Conservation (phyloP, 2,797 vertebrate genomes). For the Prunella strophiata region DNA sequence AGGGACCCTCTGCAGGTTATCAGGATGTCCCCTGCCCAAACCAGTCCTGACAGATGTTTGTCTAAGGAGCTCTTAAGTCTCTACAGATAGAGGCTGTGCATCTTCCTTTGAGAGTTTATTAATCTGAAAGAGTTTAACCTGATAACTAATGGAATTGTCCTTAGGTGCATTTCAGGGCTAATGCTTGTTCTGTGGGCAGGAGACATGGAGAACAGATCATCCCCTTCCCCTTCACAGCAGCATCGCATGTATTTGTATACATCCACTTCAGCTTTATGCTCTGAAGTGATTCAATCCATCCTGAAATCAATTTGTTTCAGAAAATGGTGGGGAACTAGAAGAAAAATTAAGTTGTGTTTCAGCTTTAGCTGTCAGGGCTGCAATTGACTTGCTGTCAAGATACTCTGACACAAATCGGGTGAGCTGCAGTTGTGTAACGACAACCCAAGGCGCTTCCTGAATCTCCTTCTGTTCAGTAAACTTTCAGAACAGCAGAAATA, state of each 20-base stretch:
- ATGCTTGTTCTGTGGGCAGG: not conserved
- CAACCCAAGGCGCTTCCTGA: not conserved
- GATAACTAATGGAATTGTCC: not conserved
- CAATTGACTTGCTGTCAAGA: constrained; percentile 9
- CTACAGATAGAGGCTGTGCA: not conserved
- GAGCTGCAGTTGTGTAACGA: not conserved
- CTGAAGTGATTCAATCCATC: not conserved
- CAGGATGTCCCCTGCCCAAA: not conserved
- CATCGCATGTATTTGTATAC: not conserved
- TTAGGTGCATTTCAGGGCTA: not conserved
- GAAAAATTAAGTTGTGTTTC: not conserved
- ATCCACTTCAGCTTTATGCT: not conserved
- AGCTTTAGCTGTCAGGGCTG: constrained; percentile 1
- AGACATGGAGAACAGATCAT: not conserved
- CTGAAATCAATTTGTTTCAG: not conserved
- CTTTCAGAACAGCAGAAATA: constrained; percentile 15
- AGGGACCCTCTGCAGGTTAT: not conserved
- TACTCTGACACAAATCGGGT: not conserved
- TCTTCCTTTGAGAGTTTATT: not conserved
- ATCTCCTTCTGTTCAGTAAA: constrained; percentile 29
- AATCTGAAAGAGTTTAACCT: not conserved
- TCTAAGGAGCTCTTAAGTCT: not conserved
- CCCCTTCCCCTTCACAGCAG: not conserved
- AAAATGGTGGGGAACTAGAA: not conserved
- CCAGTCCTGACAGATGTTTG: not conserved